Evolutionary conservation across 2,113 vertebrate genomes (phyloP).

Genomic region (Planiliza haematocheilus): DNA sequence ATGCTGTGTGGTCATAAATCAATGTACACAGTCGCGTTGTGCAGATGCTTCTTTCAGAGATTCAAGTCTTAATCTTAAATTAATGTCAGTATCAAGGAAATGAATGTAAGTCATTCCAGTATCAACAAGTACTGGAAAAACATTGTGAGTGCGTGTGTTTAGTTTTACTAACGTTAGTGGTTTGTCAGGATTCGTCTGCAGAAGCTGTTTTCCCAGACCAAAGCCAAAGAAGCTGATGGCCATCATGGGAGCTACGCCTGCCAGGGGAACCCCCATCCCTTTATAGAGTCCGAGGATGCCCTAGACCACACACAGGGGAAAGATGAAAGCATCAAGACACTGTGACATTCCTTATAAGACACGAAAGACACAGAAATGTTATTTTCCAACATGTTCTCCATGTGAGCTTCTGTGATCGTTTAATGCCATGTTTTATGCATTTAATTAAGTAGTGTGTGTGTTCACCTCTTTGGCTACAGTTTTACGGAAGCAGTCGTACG

Average conservation of each 20-base stretch:
- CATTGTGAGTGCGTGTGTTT: background rate
- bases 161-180: constrained; percentile 71
- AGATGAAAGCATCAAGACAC: no score
- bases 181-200: constrained; percentile 71
- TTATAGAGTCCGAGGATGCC: constrained; percentile 83
- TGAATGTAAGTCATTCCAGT: no score
- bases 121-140: no score
- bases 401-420: background rate
- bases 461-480: constrained; percentile 83
- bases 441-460: background rate
- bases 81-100: no score
- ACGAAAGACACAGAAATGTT: no score
- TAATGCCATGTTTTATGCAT: background rate
- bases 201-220: constrained; percentile 83
- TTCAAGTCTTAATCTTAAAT: no score
- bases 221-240: constrained; percentile 86
- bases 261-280: constrained; percentile 84
- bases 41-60: no score
- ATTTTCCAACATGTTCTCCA: no score
- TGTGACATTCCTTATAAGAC: no score
- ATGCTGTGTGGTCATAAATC: no score
- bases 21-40: no score
- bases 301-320: constrained; percentile 57
- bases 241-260: constrained; percentile 83
- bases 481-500: constrained; percentile 82